Evolutionary conservation across 2,797 vertebrate species (phyloP).

Genomic region (Babyrousa celebensis): DNA sequence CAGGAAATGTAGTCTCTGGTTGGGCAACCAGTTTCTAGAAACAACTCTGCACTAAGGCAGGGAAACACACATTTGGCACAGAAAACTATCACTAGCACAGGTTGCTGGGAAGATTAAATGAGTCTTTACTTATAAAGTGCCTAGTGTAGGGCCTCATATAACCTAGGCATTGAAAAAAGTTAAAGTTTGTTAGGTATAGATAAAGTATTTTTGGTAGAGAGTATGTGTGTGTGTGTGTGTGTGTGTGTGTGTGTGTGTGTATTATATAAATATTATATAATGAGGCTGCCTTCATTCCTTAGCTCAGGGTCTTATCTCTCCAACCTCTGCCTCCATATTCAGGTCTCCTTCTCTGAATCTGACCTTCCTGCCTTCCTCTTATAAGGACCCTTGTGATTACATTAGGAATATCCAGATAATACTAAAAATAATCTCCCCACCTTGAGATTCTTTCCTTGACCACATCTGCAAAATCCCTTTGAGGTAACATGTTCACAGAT

Average conservation of each 20-base stretch:
- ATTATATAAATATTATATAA: no score
- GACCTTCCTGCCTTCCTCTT: not conserved
- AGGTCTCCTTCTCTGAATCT: not conserved
- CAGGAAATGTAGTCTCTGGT: not conserved
- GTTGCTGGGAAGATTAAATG: not conserved
- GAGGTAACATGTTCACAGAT: not conserved
- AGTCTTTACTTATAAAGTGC: not conserved
- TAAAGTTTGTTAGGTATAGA: not conserved
- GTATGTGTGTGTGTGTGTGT: not conserved
- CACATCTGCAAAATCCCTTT: not conserved
- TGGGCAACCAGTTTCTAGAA: not conserved
- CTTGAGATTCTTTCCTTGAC: not conserved
- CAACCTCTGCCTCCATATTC: not conserved
- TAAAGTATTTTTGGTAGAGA: not conserved
- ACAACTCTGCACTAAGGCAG: not conserved
- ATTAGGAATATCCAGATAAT: not conserved
- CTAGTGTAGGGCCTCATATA: not conserved
- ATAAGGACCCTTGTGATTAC: not conserved
- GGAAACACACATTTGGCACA: not conserved
- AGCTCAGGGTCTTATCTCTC: not conserved
- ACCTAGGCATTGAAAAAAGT: not conserved
- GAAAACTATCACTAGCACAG: not conserved
- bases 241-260: no score
- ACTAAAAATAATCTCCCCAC: not conserved
- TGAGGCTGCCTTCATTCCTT: not conserved